These are phyloP conservation scores for Athene cunicularia DNA, from an alignment of 2,113 vertebrate species.

Conservation along the genomic window DNA sequence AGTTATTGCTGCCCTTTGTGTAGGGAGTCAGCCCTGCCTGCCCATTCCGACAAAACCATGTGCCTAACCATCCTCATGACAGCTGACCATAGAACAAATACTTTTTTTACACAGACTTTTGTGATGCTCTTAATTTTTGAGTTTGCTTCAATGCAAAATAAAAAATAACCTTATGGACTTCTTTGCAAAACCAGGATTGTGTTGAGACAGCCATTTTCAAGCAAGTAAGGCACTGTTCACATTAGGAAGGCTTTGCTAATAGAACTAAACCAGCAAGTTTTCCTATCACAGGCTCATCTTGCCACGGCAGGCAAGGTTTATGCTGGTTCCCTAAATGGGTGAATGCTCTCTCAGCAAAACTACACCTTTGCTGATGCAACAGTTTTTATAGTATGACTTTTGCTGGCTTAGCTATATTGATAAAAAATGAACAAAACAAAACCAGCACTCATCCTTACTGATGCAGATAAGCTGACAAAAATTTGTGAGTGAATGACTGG, in stretches of 20 bases:
- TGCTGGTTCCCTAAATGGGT: not conserved
- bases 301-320: not conserved
- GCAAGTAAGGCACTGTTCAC: not conserved
- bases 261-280: not conserved
- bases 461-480: not conserved
- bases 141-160: not conserved
- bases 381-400: not conserved
- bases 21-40: not conserved
- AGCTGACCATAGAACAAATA: not conserved
- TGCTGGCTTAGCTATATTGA: constrained; percentile 34
- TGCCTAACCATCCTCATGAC: not conserved
- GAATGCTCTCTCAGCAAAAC: constrained; percentile 33
- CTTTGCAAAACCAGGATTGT: not conserved
- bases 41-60: not conserved
- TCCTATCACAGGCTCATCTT: not conserved
- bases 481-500: not conserved
- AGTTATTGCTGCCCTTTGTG: not conserved
- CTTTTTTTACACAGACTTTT: not conserved
- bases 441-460: not conserved
- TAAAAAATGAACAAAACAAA: constrained; percentile 28
- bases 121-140: not conserved
- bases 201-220: not conserved
- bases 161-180: not conserved
- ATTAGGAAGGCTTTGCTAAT: not conserved
- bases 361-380: constrained; percentile 36